A percentile compares a stretch with the other conserved stretches of the same genome.
phyloP scores from a whole-genome alignment of 2,797 vertebrate genomes.

The Microtus agrestis region DNA sequence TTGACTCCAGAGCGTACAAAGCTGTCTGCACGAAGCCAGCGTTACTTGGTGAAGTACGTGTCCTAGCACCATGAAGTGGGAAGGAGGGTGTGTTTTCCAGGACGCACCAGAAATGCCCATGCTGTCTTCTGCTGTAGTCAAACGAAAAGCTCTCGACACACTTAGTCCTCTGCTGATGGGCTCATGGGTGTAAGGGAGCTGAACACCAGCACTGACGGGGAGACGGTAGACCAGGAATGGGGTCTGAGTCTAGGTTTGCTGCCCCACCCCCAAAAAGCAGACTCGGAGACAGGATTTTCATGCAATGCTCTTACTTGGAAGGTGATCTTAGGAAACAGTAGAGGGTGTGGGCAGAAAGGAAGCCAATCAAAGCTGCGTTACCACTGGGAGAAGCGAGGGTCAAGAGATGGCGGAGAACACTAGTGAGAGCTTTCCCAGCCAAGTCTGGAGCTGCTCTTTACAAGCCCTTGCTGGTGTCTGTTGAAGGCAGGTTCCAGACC shows the following conservation, averaged over 20 bases:
- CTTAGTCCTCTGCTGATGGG: neutral
- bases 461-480: neutral
- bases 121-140: neutral
- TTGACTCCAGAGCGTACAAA: neutral
- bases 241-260: neutral
- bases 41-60: neutral
- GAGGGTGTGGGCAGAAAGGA: neutral
- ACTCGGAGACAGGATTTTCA: neutral
- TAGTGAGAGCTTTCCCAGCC: neutral
- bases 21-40: neutral
- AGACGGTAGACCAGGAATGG: neutral
- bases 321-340: neutral
- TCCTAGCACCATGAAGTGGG: neutral
- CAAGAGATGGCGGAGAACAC: rapidly evolving
- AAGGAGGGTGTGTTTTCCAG: neutral
- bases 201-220: neutral
- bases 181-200: neutral
- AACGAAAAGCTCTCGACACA: neutral
- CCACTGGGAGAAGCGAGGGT: neutral
- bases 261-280: neutral
- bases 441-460: neutral
- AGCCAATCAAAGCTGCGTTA: neutral
- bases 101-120: neutral
- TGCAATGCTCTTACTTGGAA: neutral
- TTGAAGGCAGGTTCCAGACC: neutral